Base-by-base conservation (phyloP, 2,113 vertebrate genomes). In the Eubucco bourcierii region DNA sequence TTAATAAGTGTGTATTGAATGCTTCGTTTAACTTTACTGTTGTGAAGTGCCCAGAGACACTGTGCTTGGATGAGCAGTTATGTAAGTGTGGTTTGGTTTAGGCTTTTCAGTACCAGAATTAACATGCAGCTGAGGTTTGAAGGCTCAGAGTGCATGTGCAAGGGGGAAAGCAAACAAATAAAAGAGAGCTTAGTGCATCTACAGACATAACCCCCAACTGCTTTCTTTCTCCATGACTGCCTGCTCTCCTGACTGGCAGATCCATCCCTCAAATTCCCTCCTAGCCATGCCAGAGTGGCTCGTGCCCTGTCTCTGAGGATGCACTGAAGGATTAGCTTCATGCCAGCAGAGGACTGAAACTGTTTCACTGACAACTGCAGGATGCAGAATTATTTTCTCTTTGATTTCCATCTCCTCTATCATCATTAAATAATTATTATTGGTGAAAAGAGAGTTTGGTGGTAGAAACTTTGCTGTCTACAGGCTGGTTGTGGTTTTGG, bases 11-110 rank as follows among this genome's bases (percentile, higher is more conserved):
- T 90, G 92, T 91, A 90, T 88, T 85, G 90, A 95, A 97, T 94
- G 96, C 93, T 97, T 97, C 95, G 23, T 96, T 97, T 96, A 96
- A 95, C 97, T 97, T 95, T 74, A 91, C 93, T 92, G 46, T 96
- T 96, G 90, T 85, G 90, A 94, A 95, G 87, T 75, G 89, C 93
- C 85, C 94, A 96, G 96, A 96, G 95, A 97, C 77, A 63, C 70
- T 46, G 67, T 90, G 95, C 93, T 90, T 90, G 94, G 93, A 94
- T 96, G 93, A 97, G 79, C 94, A 89, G 90, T 95, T 96, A 94
- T 93, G 79, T 90, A 91, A 93, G 84, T 92, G 85, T 85, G 92
- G 92, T 93, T 96, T 92, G 84, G 61, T 95, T 84, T 41, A 74
- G 4, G 47, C 85, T 91, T 91, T 91, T 96, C 84, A 58, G 76